phyloP scores from a whole-genome alignment of 2,797 vertebrate species.

The Graptemys geographica region DNA sequence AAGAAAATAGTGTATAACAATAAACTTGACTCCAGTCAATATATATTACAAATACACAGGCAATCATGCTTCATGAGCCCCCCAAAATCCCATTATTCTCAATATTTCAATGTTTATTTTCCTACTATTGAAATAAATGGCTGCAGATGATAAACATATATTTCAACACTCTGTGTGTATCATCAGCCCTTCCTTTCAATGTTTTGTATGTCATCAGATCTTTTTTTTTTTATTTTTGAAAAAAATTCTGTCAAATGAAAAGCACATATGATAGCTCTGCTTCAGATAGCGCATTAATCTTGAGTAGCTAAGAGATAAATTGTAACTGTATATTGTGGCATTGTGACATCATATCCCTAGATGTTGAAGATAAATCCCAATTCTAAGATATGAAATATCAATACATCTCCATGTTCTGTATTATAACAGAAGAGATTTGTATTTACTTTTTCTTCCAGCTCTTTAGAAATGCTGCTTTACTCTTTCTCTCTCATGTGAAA shows the following conservation, averaged over 20 bases:
- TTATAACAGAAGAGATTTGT: neutral
- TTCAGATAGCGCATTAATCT: neutral
- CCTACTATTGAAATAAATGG: neutral
- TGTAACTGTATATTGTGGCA: neutral
- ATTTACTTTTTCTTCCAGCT: neutral
- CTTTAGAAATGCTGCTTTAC: neutral
- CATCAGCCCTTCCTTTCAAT: neutral
- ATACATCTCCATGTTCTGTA: neutral
- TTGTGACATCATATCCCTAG: neutral
- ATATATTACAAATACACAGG: neutral
- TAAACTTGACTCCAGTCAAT: neutral
- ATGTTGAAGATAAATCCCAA: neutral
- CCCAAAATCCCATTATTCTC: neutral
- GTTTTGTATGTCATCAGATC: neutral
- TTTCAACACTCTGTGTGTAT: neutral
- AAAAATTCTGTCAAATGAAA: neutral
- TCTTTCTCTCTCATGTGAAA: neutral
- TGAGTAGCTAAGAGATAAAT: neutral
- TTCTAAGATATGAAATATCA: neutral
- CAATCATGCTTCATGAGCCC: neutral
- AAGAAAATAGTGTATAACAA: neutral
- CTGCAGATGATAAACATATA: neutral
- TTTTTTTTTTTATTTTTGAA: neutral
- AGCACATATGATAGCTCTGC: neutral
- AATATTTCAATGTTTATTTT: neutral